A percentile compares a stretch with the other conserved stretches of the same genome.
Conservation (phyloP, 2,888 invertebrate species). For the Theretra japonica region DNA sequence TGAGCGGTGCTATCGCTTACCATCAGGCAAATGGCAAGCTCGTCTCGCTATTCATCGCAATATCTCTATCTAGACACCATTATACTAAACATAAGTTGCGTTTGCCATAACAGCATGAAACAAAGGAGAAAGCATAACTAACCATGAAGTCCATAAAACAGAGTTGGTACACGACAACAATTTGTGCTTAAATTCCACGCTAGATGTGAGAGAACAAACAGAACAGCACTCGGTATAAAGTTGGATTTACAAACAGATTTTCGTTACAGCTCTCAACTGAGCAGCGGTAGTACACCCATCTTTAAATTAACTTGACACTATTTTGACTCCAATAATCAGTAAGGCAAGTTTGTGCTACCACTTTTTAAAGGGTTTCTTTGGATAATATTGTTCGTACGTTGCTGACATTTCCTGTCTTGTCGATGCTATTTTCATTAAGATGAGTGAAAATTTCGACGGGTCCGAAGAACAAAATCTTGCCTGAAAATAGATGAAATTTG, state of each 20-base stretch:
- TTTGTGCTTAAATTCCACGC: neutral
- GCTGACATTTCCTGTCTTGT: neutral
- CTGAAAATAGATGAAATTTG: too few species aligned
- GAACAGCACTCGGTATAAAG: neutral
- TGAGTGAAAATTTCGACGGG: neutral
- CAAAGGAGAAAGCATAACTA: neutral
- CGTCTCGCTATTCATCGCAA: too few species aligned
- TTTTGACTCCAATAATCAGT: constrained; percentile 19
- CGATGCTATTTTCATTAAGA: neutral
- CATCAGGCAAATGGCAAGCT: too few species aligned
- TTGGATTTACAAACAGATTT: constrained; percentile 21
- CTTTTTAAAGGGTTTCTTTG: constrained; percentile 6
- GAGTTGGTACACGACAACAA: neutral
- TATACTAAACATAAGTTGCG: too few species aligned
- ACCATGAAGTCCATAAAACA: neutral
- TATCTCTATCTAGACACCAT: too few species aligned
- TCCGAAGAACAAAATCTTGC: too few species aligned
- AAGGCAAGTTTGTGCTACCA: constrained; percentile 6
- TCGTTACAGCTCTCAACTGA: constrained; percentile 1
- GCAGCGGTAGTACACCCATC: neutral
- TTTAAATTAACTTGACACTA: constrained; percentile 26
- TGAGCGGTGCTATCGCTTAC: too few species aligned
- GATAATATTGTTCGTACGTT: constrained; percentile 3
- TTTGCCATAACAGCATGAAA: too few species aligned
- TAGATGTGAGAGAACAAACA: constrained; percentile 2